These are phyloP conservation scores for Heliconius congener DNA, from an alignment of 1,140 invertebrate genomes.

Conservation along the genomic window DNA sequence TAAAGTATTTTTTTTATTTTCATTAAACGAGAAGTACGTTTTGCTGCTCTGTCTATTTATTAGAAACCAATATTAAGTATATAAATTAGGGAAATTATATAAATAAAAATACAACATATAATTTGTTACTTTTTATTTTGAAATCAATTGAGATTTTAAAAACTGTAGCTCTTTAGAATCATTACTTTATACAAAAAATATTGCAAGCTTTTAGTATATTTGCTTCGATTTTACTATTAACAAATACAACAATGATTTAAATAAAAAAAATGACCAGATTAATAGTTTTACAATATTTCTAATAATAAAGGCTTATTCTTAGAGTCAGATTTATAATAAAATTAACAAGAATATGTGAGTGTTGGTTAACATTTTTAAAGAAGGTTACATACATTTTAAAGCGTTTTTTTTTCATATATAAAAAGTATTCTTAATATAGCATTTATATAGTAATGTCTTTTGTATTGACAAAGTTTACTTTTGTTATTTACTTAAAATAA, in stretches of 20 bases:
- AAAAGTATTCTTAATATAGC: constrained; percentile 67
- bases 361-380: constrained; percentile 77
- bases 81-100: neutral
- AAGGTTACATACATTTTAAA: constrained; percentile 74
- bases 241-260: constrained; percentile 79
- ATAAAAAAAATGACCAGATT: constrained; percentile 79
- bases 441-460: constrained; percentile 76
- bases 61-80: neutral
- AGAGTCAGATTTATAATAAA: constrained; percentile 77
- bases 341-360: constrained; percentile 77
- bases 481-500: constrained; percentile 66
- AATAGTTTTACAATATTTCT: constrained; percentile 75
- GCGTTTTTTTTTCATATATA: constrained; percentile 69
- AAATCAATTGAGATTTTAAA: constrained; percentile 80
- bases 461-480: constrained; percentile 73
- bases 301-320: constrained; percentile 74
- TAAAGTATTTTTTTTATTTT: neutral
- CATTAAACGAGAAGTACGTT: neutral
- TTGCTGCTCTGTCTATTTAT: neutral
- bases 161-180: constrained; percentile 71
- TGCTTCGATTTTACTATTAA: constrained; percentile 75
- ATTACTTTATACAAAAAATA: constrained; percentile 77
- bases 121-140: constrained; percentile 79
- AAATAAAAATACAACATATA: constrained; percentile 41
- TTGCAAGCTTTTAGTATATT: constrained; percentile 76